phyloP scores from a whole-genome alignment of 2,888 invertebrate species.

The Leptinotarsa tumamoca region DNA sequence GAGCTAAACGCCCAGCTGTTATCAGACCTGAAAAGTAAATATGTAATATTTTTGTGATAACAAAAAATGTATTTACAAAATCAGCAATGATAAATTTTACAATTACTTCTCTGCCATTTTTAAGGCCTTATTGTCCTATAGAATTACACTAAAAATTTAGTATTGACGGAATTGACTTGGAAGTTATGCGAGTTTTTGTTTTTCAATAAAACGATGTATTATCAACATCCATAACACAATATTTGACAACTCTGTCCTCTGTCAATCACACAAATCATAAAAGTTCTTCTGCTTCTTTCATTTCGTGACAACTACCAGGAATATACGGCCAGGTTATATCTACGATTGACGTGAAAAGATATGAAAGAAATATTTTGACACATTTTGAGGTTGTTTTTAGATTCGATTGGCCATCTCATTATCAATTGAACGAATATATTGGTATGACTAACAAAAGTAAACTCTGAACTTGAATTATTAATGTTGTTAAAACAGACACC shows the following conservation, averaged over 20 bases:
- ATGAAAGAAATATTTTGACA: no score
- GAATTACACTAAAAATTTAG: slow-evolving; percentile 45
- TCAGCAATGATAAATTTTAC: not conserved
- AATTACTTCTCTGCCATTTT: slow-evolving; percentile 49
- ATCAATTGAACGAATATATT: no score
- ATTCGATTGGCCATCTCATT: no score
- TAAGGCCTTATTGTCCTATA: slow-evolving; percentile 30
- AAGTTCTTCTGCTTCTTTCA: not conserved
- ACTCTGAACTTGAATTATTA: no score
- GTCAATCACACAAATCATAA: not conserved
- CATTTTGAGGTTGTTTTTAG: no score
- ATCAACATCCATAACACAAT: slow-evolving; percentile 45
- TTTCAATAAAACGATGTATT: slow-evolving; percentile 41
- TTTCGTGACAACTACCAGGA: not conserved
- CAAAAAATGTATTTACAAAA: slow-evolving; percentile 17
- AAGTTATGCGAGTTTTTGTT: slow-evolving; percentile 45
- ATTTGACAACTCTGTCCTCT: slow-evolving; percentile 21
- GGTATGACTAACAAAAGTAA: no score
- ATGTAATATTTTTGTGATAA: slow-evolving; percentile 23
- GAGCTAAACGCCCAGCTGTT: slow-evolving; percentile 64
- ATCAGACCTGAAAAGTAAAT: slow-evolving; percentile 53
- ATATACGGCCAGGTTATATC: not conserved
- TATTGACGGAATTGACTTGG: slow-evolving; percentile 34
- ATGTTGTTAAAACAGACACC: no score
- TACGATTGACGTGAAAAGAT: no score